Percentiles rank a stretch among this genome's conserved stretches.
These are phyloP conservation scores for Beroe forskalii DNA, from an alignment of 37 sponge, comb jelly and placozoan genomes.

Conservation along the genomic window DNA sequence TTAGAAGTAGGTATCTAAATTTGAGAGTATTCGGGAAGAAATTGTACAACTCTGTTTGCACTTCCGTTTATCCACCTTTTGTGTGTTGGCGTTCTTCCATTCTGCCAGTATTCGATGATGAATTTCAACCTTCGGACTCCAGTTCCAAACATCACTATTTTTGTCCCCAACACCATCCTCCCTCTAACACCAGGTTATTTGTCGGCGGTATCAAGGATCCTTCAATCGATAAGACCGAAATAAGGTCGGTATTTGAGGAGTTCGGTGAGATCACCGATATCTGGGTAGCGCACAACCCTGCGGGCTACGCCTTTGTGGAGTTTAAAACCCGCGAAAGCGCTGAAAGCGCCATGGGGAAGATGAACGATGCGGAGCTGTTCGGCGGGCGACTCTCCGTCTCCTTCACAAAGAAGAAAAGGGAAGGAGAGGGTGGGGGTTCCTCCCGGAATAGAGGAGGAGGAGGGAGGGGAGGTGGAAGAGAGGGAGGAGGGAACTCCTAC, in stretches of 20 bases:
- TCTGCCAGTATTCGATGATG: too few relatives aligned
- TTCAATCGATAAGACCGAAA: slow-evolving; percentile 1
- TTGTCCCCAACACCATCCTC: too few relatives aligned
- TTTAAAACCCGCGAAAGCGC: background rate
- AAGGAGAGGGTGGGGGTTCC: background rate
- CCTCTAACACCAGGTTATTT: slow-evolving; percentile 5
- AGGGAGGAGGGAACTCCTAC: background rate
- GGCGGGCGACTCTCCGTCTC: background rate
- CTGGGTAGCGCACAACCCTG: slow-evolving; percentile 35
- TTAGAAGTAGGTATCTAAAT: too few relatives aligned
- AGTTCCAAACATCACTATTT: too few relatives aligned
- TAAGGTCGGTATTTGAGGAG: background rate
- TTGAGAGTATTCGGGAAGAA: too few relatives aligned
- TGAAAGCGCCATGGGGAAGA: background rate
- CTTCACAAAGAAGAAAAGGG: background rate
- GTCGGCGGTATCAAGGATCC: slow-evolving; percentile 33
- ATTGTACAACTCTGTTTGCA: too few relatives aligned
- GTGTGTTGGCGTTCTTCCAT: too few relatives aligned
- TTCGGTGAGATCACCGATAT: slow-evolving; percentile 14
- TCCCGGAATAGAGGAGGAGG: background rate
- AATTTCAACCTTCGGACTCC: too few relatives aligned
- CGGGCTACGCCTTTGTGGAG: slow-evolving; percentile 58
- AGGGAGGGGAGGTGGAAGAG: background rate
- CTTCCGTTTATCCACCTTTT: too few relatives aligned
- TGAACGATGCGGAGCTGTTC: background rate